Conservation (phyloP, 2,888 invertebrate species). For the Drosophila meridiana region DNA sequence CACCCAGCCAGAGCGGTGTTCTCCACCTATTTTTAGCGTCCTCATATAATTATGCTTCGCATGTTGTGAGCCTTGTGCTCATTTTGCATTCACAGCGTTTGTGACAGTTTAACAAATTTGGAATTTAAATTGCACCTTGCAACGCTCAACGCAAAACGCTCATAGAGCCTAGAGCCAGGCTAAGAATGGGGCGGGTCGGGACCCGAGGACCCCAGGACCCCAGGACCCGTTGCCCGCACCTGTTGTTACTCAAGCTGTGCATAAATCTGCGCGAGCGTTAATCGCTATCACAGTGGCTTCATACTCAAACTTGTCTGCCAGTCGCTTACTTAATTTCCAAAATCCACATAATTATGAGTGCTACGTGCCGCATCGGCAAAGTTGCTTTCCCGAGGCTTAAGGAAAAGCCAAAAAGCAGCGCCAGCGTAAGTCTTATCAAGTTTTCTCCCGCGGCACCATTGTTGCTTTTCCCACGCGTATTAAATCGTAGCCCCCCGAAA, state of each 20-base stretch:
- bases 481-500: constrained; percentile 44
- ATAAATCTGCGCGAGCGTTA: constrained; percentile 48
- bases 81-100: constrained; percentile 79
- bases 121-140: constrained; percentile 80
- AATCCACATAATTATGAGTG: constrained; percentile 71
- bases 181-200: neutral
- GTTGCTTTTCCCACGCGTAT: constrained; percentile 79
- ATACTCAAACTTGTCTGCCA: constrained; percentile 44
- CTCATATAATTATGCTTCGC: constrained; percentile 64
- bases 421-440: constrained; percentile 73
- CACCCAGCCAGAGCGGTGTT: constrained; percentile 3
- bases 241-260: constrained; percentile 45
- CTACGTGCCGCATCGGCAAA: constrained; percentile 62
- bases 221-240: constrained; percentile 32
- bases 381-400: constrained; percentile 55
- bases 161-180: constrained; percentile 34
- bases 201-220: constrained; percentile 1
- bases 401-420: constrained; percentile 75
- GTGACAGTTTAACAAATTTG: constrained; percentile 82
- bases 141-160: constrained; percentile 49
- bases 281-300: constrained; percentile 51
- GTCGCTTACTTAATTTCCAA: constrained; percentile 56
- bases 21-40: constrained; percentile 15
- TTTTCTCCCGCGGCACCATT: constrained; percentile 58
- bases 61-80: constrained; percentile 64